Evolutionary conservation across 2,113 vertebrate species (phyloP).

Genomic region (Microcebus lehilahytsara): DNA sequence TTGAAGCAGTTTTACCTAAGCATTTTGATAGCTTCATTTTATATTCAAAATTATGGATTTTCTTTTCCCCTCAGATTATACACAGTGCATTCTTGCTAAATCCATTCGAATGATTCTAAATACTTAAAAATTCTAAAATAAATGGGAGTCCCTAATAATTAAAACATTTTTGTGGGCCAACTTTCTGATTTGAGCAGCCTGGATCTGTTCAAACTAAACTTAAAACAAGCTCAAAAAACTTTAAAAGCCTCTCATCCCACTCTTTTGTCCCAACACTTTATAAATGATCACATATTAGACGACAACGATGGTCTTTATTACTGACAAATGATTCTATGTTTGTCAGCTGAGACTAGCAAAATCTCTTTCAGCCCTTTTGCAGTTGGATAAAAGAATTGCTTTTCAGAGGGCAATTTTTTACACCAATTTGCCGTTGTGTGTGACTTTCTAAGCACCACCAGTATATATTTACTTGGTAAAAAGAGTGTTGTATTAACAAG

Average conservation of each 20-base stretch:
- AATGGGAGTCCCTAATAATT: background rate
- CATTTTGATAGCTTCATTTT: background rate
- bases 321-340: background rate
- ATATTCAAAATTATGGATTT: background rate
- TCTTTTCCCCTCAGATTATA: background rate
- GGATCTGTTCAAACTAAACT: background rate
- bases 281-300: background rate
- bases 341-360: background rate
- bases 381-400: background rate
- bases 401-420: background rate
- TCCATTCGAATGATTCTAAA: background rate
- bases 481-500: background rate
- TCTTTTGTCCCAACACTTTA: background rate
- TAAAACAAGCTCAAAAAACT: background rate
- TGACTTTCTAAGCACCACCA: background rate
- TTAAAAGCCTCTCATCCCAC: background rate
- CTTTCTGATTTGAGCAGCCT: background rate
- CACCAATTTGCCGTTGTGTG: background rate
- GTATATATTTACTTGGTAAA: background rate
- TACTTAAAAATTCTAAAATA: constrained; percentile 9
- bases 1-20: background rate
- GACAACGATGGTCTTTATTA: background rate
- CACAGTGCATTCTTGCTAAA: background rate
- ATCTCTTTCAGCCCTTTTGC: background rate
- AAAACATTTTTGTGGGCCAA: background rate